Conservation (phyloP, 2,113 vertebrate species). For the Lophius piscatorius region DNA sequence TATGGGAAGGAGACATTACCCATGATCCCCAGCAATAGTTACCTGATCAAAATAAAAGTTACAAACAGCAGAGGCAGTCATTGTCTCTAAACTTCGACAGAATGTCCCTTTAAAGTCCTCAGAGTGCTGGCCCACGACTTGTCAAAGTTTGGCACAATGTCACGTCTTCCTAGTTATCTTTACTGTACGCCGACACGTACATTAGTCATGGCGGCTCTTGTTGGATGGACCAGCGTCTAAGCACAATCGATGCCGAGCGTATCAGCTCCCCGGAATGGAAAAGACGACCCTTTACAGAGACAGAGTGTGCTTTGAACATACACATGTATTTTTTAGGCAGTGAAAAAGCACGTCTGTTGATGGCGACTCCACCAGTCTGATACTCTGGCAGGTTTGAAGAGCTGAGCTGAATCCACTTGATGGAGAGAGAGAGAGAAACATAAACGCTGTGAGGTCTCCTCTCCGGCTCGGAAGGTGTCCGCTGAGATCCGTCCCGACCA, state of each 20-base stretch:
- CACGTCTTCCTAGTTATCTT: conserved; percentile 52
- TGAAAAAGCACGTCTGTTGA: conserved; percentile 96
- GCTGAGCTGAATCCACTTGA: conserved; percentile 87
- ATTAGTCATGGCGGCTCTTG: conserved; percentile 41
- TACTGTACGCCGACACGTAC: conserved; percentile 59
- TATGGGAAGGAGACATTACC: conserved; percentile 67
- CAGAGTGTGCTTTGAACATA: conserved; percentile 63
- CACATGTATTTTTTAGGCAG: conserved; percentile 87
- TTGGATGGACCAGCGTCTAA: conserved; percentile 87
- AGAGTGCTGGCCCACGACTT: conserved; percentile 66
- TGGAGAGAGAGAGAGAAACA: conserved; percentile 89
- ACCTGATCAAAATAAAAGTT: conserved; percentile 74
- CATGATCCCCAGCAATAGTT: conserved; percentile 67
- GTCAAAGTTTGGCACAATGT: conserved; percentile 82
- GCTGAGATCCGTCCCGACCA: conserved; percentile 81
- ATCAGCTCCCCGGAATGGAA: conserved; percentile 85
- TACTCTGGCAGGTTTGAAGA: conserved; percentile 84
- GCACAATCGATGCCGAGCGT: conserved; percentile 87
- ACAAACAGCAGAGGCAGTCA: conserved; percentile 77
- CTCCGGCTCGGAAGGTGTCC: conserved; percentile 61
- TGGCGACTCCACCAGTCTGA: conserved; percentile 78
- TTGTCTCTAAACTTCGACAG: conserved; percentile 71
- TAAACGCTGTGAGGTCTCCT: conserved; percentile 84
- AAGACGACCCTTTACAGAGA: conserved; percentile 82
- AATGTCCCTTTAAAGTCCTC: conserved; percentile 66